phyloP scores from a whole-genome alignment of 1,140 invertebrate species.

The Hetaerina americana region DNA sequence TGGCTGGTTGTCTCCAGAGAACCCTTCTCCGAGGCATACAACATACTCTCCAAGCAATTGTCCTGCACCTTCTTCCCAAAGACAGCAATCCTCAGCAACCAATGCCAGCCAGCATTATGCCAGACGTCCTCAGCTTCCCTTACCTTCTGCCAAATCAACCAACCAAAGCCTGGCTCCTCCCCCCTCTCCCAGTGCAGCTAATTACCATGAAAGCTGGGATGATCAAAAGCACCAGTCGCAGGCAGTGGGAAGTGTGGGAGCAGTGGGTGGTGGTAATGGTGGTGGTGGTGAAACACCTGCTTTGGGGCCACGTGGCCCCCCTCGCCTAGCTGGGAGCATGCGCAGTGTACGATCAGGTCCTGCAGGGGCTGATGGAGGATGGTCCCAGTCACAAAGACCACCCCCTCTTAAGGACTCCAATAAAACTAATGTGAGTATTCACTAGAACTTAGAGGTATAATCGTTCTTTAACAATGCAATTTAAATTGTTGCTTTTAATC shows the following conservation, averaged over 20 bases:
- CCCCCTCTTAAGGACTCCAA: not conserved
- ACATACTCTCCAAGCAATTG: not conserved
- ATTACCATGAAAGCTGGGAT: not conserved
- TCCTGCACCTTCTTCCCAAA: not conserved
- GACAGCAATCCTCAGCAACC: not conserved
- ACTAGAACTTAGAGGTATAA: not conserved
- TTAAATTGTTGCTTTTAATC: too few relatives aligned
- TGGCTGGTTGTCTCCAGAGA: not conserved
- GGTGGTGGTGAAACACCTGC: not conserved
- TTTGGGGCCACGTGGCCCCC: not conserved
- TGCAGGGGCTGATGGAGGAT: not conserved
- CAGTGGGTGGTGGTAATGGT: not conserved
- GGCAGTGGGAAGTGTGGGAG: not conserved
- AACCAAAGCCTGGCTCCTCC: not conserved
- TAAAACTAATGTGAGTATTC: not conserved
- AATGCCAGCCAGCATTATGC: not conserved
- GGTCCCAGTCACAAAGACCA: too few relatives aligned
- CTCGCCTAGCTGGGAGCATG: not conserved
- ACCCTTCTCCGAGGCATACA: not conserved
- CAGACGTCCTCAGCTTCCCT: not conserved
- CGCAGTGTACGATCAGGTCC: not conserved
- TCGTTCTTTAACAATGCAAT: not conserved
- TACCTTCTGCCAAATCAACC: not conserved
- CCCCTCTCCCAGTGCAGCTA: not conserved
- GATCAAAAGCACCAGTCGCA: not conserved